Evolutionary conservation across 2,113 vertebrate species (phyloP).

Genomic region (Loxodonta africana): DNA sequence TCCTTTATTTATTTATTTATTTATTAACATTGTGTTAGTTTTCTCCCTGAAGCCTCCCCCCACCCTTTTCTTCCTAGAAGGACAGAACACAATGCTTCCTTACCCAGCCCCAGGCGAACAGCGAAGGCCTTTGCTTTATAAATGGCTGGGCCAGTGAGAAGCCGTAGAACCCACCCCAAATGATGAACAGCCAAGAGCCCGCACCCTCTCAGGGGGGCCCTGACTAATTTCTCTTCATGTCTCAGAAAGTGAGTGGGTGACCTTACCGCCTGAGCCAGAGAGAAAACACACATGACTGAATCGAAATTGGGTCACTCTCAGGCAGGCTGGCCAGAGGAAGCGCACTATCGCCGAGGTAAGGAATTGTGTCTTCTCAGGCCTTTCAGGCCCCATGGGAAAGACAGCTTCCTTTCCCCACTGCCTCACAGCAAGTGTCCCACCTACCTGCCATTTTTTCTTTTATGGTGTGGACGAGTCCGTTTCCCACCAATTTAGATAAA

Average conservation of each 20-base stretch:
- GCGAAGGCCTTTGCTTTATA: conserved; percentile 48
- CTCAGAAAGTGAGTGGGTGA: conserved; percentile 75
- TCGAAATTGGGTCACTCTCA: conserved; percentile 33
- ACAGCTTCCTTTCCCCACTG: background rate
- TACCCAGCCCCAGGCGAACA: conserved; percentile 54
- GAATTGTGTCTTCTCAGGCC: background rate
- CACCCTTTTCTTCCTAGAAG: conserved; percentile 8
- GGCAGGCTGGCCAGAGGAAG: background rate
- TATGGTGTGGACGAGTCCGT: background rate
- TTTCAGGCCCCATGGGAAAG: background rate
- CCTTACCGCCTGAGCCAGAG: conserved; percentile 70
- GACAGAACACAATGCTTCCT: conserved; percentile 45
- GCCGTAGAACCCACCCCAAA: background rate
- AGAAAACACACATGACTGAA: conserved; percentile 64
- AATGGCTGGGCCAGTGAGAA: conserved; percentile 65
- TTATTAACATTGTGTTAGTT: background rate
- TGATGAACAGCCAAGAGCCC: conserved; percentile 53
- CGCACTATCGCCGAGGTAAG: background rate
- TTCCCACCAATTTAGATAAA: conserved; percentile 27
- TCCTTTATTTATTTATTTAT: conserved; percentile 11
- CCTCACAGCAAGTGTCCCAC: background rate
- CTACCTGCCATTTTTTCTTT: background rate
- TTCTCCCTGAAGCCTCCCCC: background rate
- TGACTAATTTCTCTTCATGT: conserved; percentile 81
- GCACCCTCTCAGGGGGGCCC: conserved; percentile 73